phyloP scores from a whole-genome alignment of 1,140 invertebrate genomes.

The Platyscapa corneri region DNA sequence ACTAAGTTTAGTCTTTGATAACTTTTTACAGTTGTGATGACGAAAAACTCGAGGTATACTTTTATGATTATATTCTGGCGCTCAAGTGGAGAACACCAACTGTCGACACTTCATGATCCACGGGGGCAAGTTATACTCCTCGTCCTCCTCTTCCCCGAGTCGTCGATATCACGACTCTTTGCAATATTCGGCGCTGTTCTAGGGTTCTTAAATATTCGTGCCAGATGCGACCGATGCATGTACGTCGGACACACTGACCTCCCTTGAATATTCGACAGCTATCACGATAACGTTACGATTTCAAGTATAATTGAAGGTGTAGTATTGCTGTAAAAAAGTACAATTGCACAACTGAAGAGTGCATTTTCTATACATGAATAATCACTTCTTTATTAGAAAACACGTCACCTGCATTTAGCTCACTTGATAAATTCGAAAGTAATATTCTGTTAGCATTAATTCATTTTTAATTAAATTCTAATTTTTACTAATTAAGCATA shows the following conservation, averaged over 20 bases:
- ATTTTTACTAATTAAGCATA: not conserved
- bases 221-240: constrained; percentile 56
- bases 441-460: not conserved
- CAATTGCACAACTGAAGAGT: constrained; percentile 22
- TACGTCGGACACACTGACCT: not conserved
- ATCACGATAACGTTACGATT: constrained; percentile 28
- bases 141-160: constrained; percentile 40
- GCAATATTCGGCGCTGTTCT: constrained; percentile 57
- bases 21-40: constrained; percentile 39
- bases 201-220: constrained; percentile 46
- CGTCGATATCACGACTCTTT: constrained; percentile 51
- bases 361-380: not conserved
- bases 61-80: constrained; percentile 58
- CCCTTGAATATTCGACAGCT: not conserved
- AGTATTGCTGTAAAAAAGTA: constrained; percentile 41
- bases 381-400: not conserved
- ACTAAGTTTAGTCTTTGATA: constrained; percentile 22
- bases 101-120: constrained; percentile 70
- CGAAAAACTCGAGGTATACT: constrained; percentile 35
- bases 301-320: constrained; percentile 50
- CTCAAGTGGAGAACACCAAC: constrained; percentile 72
- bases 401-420: not conserved
- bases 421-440: not conserved
- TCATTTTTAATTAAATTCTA: not conserved
- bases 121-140: constrained; percentile 57